Evolutionary conservation across 2,888 invertebrate genomes (phyloP).

Genomic region (Eupithecia inturbata): DNA sequence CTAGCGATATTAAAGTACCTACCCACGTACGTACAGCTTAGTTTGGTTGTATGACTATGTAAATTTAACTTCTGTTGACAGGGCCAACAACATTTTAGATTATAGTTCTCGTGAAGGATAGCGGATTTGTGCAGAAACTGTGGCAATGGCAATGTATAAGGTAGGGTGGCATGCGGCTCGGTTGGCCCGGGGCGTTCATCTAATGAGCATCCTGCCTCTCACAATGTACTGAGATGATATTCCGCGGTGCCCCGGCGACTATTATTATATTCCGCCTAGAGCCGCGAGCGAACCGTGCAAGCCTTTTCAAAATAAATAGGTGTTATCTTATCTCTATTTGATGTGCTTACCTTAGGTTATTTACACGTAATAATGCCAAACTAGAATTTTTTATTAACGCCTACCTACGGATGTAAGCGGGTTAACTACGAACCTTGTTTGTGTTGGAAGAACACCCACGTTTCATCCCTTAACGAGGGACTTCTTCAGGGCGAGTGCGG

Average conservation of each 20-base stretch:
- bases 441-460: too few relatives aligned
- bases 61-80: slow-evolving; percentile 11
- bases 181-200: slow-evolving; percentile 74
- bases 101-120: slow-evolving; percentile 37
- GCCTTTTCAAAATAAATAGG: slow-evolving; percentile 71
- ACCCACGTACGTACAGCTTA: neutral
- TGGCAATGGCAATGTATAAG: slow-evolving; percentile 54
- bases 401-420: too few relatives aligned
- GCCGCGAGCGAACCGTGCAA: slow-evolving; percentile 68
- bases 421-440: too few relatives aligned
- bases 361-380: neutral
- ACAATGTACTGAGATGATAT: slow-evolving; percentile 81
- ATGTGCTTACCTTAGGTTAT: neutral
- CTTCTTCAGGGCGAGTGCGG: too few relatives aligned
- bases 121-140: slow-evolving; percentile 40
- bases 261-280: slow-evolving; percentile 77
- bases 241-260: slow-evolving; percentile 74
- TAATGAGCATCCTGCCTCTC: slow-evolving; percentile 83
- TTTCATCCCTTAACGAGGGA: too few relatives aligned
- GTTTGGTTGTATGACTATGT: neutral
- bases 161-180: slow-evolving; percentile 53
- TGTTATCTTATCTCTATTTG: slow-evolving; percentile 57
- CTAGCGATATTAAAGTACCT: neutral
- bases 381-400: neutral
- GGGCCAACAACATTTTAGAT: neutral